Conservation (phyloP, 2,797 vertebrate species). For the Glyptemys insculpta region DNA sequence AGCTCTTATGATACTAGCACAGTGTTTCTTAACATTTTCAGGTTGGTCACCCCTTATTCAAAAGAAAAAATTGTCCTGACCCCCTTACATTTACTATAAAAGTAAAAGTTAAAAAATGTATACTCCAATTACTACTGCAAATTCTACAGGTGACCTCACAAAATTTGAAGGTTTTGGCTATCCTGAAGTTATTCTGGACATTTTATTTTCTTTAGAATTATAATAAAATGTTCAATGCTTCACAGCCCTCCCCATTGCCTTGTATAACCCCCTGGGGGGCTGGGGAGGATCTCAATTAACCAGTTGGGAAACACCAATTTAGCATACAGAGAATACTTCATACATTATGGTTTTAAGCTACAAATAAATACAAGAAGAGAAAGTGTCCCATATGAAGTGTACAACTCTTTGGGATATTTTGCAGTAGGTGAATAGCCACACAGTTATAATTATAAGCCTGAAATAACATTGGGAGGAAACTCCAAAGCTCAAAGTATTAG, state of each 20-base stretch:
- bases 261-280: background rate
- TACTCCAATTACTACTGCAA: background rate
- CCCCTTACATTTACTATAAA: background rate
- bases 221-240: background rate
- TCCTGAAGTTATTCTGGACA: background rate
- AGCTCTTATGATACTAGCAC: background rate
- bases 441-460: background rate
- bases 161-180: background rate
- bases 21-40: background rate
- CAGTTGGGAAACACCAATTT: background rate
- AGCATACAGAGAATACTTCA: background rate
- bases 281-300: background rate
- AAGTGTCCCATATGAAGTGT: background rate
- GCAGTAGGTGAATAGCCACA: background rate
- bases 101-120: background rate
- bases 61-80: slow-evolving; percentile 10
- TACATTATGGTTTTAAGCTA: background rate
- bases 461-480: background rate
- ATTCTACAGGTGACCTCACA: background rate
- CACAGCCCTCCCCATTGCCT: background rate
- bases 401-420: background rate
- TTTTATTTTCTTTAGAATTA: background rate
- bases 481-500: background rate
- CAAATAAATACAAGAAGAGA: slow-evolving; percentile 18
- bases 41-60: background rate